Conservation (phyloP, 2,888 invertebrate genomes). For the Lasioglossum pauxillum region DNA sequence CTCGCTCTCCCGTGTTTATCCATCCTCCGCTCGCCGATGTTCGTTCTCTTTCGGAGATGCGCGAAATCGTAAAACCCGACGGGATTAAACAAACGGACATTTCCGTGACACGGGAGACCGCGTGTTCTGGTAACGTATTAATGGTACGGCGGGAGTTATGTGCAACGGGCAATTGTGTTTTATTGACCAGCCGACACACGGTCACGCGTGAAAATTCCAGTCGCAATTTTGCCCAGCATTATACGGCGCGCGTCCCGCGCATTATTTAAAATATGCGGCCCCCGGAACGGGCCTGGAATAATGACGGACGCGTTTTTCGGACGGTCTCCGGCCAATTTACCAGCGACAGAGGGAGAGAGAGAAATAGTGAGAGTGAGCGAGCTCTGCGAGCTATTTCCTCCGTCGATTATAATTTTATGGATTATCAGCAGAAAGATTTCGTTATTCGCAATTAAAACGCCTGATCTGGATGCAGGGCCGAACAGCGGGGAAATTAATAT, state of each 20-base stretch:
- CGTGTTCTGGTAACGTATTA: slow-evolving; percentile 65
- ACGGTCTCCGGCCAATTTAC: slow-evolving; percentile 58
- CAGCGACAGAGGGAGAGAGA: neutral
- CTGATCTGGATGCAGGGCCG: neutral
- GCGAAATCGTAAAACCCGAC: neutral
- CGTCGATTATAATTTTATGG: slow-evolving; percentile 33
- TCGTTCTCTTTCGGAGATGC: slow-evolving; percentile 2
- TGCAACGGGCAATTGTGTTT: slow-evolving; percentile 71
- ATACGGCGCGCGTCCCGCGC: slow-evolving; percentile 68
- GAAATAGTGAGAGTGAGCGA: neutral
- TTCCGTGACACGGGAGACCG: neutral
- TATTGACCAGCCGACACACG: slow-evolving; percentile 65
- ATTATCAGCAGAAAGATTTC: slow-evolving; percentile 24
- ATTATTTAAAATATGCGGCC: slow-evolving; percentile 74
- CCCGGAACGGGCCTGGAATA: slow-evolving; percentile 62
- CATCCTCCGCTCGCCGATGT: neutral
- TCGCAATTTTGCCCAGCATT: slow-evolving; percentile 70
- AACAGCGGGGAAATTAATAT: slow-evolving; percentile 16
- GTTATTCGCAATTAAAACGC: slow-evolving; percentile 22
- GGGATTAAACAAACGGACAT: slow-evolving; percentile 36
- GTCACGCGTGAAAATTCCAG: slow-evolving; percentile 72
- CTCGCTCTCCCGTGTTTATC: neutral
- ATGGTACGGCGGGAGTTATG: slow-evolving; percentile 68
- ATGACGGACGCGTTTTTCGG: slow-evolving; percentile 71
- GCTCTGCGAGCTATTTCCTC: slow-evolving; percentile 36